Evolutionary conservation across 1,140 invertebrate species (phyloP), one percentile per base, ranked within the genome.

Genomic region (Drosophila chauvacae): DNA sequence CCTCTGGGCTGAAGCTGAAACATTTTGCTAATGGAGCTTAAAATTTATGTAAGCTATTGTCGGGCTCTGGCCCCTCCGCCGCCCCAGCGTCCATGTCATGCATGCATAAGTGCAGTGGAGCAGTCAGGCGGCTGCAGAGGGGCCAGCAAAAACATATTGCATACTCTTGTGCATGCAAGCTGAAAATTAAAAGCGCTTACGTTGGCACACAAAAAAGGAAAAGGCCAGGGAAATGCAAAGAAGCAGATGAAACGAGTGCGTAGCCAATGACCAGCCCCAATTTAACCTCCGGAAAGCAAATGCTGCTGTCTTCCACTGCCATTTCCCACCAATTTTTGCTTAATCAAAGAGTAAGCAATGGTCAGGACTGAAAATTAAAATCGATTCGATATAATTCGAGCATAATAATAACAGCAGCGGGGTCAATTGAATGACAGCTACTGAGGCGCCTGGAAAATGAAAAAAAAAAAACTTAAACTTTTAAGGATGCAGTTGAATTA

Each of bases 21-120:
- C 85, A 90, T 90, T 88, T 90, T 88, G 85, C 85, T 88, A 88
- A 88, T 88, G 85, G 85, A 90, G 85, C 85, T 90, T 88, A 90
- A 88, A 88, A 90, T 88, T 88, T 90, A 88, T 88, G 84, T 87
- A 90, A 87, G 80, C 84, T 70, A 88, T 90, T 88, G 85, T 88
- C 81, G 75, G 48, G 68, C 72, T 62, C 33, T 68, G 23, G 60
- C 14, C 53, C 44, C 48, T 20, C 7, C 4, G 35, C 13, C 9
- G 51, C 13, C 62, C 64, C 50, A 16, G 14, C 55, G 45, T 63
- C 61, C 77, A 70, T 81, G 81, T 84, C 85, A 88, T 88, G 84
- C 84, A 90, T 90, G 81, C 81, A 84, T 81, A 90, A 88, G 81
- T 85, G 81, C 81, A 79, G 79, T 26, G 51, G 18, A 2, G 23